phyloP scores from a whole-genome alignment of 2,797 vertebrate genomes.

The Pseudochromis fuscus region DNA sequence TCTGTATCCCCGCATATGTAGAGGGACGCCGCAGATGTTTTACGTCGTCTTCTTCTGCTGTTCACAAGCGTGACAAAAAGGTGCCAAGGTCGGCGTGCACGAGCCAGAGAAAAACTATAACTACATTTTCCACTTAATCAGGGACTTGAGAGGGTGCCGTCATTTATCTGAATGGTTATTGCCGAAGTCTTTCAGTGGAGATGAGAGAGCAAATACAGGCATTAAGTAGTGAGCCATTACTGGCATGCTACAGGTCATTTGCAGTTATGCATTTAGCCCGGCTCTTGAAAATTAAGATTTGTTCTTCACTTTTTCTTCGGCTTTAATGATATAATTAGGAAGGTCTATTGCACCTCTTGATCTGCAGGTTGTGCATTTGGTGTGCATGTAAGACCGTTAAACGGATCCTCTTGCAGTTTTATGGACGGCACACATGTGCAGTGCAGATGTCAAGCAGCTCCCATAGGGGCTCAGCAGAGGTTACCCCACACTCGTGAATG shows the following conservation, averaged over 20 bases:
- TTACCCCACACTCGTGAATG: conserved; percentile 36
- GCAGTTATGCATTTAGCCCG: conserved; percentile 16
- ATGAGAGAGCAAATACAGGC: conserved; percentile 34
- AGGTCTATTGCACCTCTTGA: background rate
- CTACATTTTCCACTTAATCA: conserved; percentile 48
- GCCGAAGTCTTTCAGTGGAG: conserved; percentile 43
- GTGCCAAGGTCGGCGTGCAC: conserved; percentile 23
- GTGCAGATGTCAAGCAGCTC: conserved; percentile 78
- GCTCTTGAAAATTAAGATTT: conserved; percentile 31
- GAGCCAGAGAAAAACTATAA: conserved; percentile 25
- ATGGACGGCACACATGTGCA: conserved; percentile 66
- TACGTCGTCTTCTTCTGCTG: conserved; percentile 50
- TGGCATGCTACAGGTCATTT: conserved; percentile 43
- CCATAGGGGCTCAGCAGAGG: conserved; percentile 48
- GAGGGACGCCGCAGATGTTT: conserved; percentile 44
- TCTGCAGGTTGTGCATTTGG: conserved; percentile 45
- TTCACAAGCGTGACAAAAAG: conserved; percentile 39
- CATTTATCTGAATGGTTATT: conserved; percentile 51
- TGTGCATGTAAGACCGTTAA: conserved; percentile 45
- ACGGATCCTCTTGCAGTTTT: conserved; percentile 60
- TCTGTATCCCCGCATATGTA: conserved; percentile 53
- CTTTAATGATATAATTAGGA: conserved; percentile 1
- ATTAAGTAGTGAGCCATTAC: conserved; percentile 32
- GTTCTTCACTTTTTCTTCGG: conserved; percentile 12
- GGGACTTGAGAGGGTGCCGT: conserved; percentile 26